These are phyloP conservation scores for Eufriesea mexicana DNA, from an alignment of 1,140 invertebrate genomes.

Conservation along the genomic window DNA sequence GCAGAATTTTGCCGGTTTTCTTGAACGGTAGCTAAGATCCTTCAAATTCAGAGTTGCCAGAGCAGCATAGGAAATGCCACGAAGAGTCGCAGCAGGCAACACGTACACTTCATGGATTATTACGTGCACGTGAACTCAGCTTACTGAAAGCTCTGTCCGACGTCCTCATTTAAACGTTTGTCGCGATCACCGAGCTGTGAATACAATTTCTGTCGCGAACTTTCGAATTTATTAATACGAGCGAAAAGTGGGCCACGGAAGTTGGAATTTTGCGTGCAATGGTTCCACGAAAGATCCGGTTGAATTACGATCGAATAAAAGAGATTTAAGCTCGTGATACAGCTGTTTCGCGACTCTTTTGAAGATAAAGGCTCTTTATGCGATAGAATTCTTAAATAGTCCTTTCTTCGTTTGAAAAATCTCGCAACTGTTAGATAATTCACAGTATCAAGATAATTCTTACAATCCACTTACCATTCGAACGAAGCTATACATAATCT, in stretches of 20 bases:
- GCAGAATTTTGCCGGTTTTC: background rate
- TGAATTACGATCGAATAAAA: background rate
- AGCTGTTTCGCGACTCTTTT: background rate
- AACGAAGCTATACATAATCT: too few species aligned
- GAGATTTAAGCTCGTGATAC: background rate
- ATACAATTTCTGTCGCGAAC: slow-evolving; percentile 2
- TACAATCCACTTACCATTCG: too few species aligned
- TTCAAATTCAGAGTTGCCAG: slow-evolving; percentile 17
- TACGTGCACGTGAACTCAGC: slow-evolving; percentile 5
- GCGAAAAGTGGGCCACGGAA: slow-evolving; percentile 7
- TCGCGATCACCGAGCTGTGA: background rate
- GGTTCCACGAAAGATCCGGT: background rate
- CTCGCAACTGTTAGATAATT: too few species aligned
- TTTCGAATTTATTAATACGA: slow-evolving; percentile 39
- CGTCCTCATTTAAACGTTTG: slow-evolving; percentile 22
- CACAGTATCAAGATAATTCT: too few species aligned
- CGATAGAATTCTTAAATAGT: too few species aligned
- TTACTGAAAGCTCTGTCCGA: background rate
- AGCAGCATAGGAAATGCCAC: background rate
- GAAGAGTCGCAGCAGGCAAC: background rate
- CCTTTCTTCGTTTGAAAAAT: too few species aligned
- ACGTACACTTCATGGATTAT: slow-evolving; percentile 52
- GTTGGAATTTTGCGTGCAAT: background rate
- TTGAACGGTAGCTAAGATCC: slow-evolving; percentile 4
- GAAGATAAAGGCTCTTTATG: too few species aligned